A percentile compares a stretch with the other conserved stretches of the same genome.
These are phyloP conservation scores for Fragum fragum DNA, from an alignment of 2,888 invertebrate species.

Conservation along the genomic window DNA sequence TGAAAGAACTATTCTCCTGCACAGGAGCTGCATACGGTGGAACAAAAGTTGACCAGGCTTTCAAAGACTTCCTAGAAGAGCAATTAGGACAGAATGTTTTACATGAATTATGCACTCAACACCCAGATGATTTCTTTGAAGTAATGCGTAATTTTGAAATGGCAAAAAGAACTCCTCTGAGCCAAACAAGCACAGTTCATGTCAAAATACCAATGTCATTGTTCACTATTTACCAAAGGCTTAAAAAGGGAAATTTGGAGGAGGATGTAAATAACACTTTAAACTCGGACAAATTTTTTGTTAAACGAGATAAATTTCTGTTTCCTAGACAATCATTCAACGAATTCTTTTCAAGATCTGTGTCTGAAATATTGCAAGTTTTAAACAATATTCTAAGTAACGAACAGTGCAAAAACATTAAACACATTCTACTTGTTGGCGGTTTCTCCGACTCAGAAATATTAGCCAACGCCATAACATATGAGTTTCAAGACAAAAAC, in stretches of 20 bases:
- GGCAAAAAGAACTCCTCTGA: not conserved
- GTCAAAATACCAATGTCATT: not conserved
- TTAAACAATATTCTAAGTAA: not conserved
- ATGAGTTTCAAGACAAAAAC: not conserved
- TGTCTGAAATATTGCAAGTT: not conserved
- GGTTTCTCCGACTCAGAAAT: not conserved
- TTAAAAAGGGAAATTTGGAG: not conserved
- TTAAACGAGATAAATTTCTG: not conserved
- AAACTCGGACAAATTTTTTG: not conserved
- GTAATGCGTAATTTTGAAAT: not conserved
- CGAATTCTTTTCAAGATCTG: not conserved
- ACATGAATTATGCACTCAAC: not conserved
- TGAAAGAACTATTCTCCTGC: conserved; percentile 50
- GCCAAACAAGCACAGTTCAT: not conserved
- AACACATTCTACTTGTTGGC: not conserved
- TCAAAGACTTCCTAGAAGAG: conserved; percentile 43
- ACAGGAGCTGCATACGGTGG: conserved; percentile 54
- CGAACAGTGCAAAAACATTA: not conserved
- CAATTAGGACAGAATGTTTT: conserved; percentile 22
- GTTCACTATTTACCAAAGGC: not conserved
- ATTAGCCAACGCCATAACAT: not conserved
- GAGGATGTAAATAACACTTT: not conserved
- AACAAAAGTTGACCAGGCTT: conserved; percentile 50
- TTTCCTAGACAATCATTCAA: not conserved
- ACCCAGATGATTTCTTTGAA: not conserved